These are phyloP conservation scores for Drosophila sulfurigaster DNA, from an alignment of 1,140 invertebrate species.

Conservation along the genomic window DNA sequence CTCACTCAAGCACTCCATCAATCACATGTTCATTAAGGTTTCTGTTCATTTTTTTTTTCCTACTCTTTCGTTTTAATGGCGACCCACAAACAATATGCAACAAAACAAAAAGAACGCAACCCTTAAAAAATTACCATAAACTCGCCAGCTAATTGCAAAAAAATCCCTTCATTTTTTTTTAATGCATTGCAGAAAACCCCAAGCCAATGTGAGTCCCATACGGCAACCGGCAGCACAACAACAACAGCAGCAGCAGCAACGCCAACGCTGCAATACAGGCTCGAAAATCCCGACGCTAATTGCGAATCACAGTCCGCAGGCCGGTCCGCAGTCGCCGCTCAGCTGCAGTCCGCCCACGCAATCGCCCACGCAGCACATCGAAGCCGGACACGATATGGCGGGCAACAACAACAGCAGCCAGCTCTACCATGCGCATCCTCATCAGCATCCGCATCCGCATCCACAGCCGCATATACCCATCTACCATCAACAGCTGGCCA, in stretches of 20 bases:
- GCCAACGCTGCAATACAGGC: slow-evolving; percentile 82
- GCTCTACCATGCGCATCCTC: slow-evolving; percentile 86
- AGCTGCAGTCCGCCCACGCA: slow-evolving; percentile 71
- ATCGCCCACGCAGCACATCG: slow-evolving; percentile 47
- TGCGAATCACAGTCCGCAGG: slow-evolving; percentile 76
- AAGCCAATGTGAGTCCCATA: slow-evolving; percentile 85
- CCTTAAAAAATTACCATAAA: neutral
- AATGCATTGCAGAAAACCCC: slow-evolving; percentile 75
- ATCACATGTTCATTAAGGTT: slow-evolving; percentile 9
- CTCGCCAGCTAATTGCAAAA: neutral
- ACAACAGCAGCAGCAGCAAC: slow-evolving; percentile 61
- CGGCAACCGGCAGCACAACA: slow-evolving; percentile 80
- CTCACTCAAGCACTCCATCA: neutral
- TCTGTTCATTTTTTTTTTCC: slow-evolving; percentile 8
- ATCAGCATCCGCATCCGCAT: slow-evolving; percentile 86
- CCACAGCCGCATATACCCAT: slow-evolving; percentile 85
- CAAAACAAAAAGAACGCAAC: neutral
- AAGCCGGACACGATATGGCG: slow-evolving; percentile 44
- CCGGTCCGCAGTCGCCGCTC: slow-evolving; percentile 58
- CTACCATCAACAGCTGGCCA: slow-evolving; percentile 84
- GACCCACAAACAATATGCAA: slow-evolving; percentile 1
- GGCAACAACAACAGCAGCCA: slow-evolving; percentile 69
- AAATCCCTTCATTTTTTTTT: slow-evolving; percentile 13
- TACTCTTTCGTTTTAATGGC: slow-evolving; percentile 22
- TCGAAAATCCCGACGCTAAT: slow-evolving; percentile 83